Evolutionary conservation across 2,888 invertebrate genomes (phyloP), one percentile per base, ranked within the genome.

Genomic region (Patella pellucida): DNA sequence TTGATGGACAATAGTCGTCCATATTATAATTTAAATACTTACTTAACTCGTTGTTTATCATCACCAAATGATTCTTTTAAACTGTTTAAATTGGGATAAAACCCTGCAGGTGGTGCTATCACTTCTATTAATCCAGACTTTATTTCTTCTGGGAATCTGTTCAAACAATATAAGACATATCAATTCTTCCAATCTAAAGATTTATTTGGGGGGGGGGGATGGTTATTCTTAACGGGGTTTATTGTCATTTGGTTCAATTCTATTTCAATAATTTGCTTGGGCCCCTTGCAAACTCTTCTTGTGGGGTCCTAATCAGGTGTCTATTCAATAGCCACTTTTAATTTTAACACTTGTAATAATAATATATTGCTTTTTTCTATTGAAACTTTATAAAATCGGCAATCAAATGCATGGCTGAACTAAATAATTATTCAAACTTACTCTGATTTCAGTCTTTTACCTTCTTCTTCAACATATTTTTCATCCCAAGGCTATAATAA

Each of bases 81-180:
- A 71, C 93, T 93, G 72, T 95, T 93, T 78, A 97, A 93, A 89
- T 97, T 94, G 0, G 98, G 98, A 90, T 98, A 98, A 90, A 96
- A 98, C 0, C 95, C 93, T 0, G 94, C 90, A 0, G 96, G 94
- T 0, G 98, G 98, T 1, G 97, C 94, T 72, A 98, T 93, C 14
- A 98, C 94, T 90, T 98, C 98, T 70, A 98, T 94, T 14, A 97
- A 92, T 27, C 98, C 97, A 75, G 93, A 93, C 76, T 95, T 94
- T 16, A 96, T 93, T 82, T 95, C 94, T 52, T 92, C 92, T 2
- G 94, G 93, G 90, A 97, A 97, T 86, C 96, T 96, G 85, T 52
- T 82, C 82, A 71, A 23, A 16, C 31, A 69, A 68, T 27, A 62
- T 56, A 71, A 74, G 19, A 23, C 23, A 71, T 14, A 51, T 41